Evolutionary conservation across 2,888 invertebrate species (phyloP).

Genomic region (Aphidius colemani): DNA sequence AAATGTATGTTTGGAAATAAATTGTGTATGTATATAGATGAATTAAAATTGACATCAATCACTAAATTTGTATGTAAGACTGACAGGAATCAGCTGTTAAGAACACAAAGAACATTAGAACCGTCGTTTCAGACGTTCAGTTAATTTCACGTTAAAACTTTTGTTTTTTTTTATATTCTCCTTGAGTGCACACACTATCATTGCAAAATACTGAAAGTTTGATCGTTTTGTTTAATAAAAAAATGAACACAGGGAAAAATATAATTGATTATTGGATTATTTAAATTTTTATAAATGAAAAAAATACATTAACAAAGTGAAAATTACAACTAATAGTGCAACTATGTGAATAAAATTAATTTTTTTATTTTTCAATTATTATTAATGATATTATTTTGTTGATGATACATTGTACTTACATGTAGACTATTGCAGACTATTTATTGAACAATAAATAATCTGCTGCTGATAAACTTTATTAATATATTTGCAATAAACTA

Average conservation of each 20-base stretch:
- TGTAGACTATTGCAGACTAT: too few relatives aligned
- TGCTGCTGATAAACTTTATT: too few relatives aligned
- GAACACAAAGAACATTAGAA: constrained; percentile 28
- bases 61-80: constrained; percentile 8
- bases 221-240: neutral
- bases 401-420: neutral
- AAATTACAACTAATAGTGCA: neutral
- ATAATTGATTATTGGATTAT: too few relatives aligned
- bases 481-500: too few relatives aligned
- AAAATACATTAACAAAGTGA: neutral
- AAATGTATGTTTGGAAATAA: too few relatives aligned
- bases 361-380: neutral
- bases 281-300: too few relatives aligned
- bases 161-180: constrained; percentile 7
- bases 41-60: too few relatives aligned
- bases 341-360: neutral
- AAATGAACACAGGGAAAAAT: neutral
- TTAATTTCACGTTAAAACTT: neutral
- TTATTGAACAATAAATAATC: too few relatives aligned
- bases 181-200: neutral
- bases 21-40: too few relatives aligned
- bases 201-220: neutral
- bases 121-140: constrained; percentile 15
- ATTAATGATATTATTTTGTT: neutral
- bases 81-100: constrained; percentile 39